A percentile compares a stretch with the other conserved stretches of the same genome.
Conservation (phyloP, 2,888 invertebrate genomes). For the Rosalia funebris region DNA sequence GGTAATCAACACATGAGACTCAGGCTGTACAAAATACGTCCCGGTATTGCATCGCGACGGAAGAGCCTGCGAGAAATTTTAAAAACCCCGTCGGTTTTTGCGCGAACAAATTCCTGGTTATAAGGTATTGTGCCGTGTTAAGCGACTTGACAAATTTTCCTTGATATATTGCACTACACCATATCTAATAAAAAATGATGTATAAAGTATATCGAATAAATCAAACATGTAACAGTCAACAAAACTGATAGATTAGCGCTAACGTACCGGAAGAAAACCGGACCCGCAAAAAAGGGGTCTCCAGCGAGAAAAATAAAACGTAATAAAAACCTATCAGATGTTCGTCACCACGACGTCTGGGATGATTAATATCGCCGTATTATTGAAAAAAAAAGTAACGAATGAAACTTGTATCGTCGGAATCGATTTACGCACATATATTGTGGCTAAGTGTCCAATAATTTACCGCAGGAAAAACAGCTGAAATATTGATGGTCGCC, state of each 20-base stretch:
- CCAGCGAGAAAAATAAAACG: conserved; percentile 30
- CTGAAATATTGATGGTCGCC: neutral
- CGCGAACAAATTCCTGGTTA: neutral
- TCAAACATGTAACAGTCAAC: conserved; percentile 40
- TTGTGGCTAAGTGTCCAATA: conserved; percentile 6
- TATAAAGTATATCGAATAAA: conserved; percentile 36
- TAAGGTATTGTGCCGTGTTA: too few species aligned
- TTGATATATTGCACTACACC: conserved; percentile 38
- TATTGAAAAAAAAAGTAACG: conserved; percentile 44
- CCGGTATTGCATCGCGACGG: too few species aligned
- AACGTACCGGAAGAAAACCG: conserved; percentile 41
- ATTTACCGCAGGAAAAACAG: neutral
- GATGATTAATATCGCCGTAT: conserved; percentile 54
- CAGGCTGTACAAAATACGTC: neutral
- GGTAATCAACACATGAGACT: neutral
- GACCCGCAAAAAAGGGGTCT: conserved; percentile 37
- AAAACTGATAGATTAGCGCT: conserved; percentile 41
- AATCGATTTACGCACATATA: conserved; percentile 9
- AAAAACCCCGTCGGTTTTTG: neutral
- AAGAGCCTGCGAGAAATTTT: too few species aligned
- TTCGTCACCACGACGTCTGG: conserved; percentile 43
- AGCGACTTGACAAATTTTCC: conserved; percentile 39
- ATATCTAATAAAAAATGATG: conserved; percentile 34
- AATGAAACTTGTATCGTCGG: neutral
- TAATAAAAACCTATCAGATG: conserved; percentile 47